A percentile compares a stretch with the other conserved stretches of the same genome.
phyloP scores from a whole-genome alignment of 2,113 vertebrate genomes.

The Azemiops feae region DNA sequence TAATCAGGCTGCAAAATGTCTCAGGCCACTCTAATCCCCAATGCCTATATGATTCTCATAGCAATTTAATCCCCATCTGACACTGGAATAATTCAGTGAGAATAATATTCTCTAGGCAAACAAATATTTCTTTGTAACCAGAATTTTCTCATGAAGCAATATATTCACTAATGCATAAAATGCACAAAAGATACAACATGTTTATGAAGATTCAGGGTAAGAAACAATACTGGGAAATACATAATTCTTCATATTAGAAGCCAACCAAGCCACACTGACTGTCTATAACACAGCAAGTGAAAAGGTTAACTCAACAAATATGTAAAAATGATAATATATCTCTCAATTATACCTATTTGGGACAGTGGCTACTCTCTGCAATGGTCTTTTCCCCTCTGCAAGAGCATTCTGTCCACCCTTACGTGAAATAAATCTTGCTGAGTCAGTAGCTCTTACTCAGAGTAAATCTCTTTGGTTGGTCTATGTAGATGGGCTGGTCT shows the following conservation, averaged over 20 bases:
- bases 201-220: background rate
- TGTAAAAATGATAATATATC: background rate
- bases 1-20: background rate
- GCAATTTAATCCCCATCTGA: background rate
- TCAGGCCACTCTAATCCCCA: background rate
- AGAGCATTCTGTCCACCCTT: background rate
- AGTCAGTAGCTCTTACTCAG: background rate
- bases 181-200: background rate
- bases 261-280: background rate
- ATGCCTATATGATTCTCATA: background rate
- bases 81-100: background rate
- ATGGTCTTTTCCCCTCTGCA: background rate
- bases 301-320: conserved; percentile 5
- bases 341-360: background rate
- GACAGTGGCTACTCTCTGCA: background rate
- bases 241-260: background rate
- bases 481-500: background rate
- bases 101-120: background rate
- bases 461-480: background rate
- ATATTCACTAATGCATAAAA: background rate
- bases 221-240: background rate
- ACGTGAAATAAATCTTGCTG: background rate
- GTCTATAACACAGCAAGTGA: conserved; percentile 1
- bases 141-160: no score
- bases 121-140: background rate